Conservation (phyloP, 2,113 vertebrate species). For the Catharus minimus region DNA sequence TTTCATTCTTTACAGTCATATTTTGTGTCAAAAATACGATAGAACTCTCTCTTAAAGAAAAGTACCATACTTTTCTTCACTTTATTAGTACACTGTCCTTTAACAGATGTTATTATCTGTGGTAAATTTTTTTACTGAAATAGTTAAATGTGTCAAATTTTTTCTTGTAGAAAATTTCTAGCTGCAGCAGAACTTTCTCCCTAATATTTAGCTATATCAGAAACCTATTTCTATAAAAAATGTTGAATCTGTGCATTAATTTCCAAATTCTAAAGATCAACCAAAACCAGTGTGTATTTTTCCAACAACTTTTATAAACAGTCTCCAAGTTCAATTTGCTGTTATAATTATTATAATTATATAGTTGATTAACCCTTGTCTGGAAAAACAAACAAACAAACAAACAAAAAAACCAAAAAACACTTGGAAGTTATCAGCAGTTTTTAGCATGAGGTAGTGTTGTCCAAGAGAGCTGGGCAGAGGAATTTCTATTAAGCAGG, state of each 20-base stretch:
- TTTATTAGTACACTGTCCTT: background rate
- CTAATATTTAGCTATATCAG: background rate
- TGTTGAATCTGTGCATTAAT: background rate
- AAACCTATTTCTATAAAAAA: background rate
- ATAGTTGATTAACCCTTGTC: background rate
- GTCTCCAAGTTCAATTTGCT: background rate
- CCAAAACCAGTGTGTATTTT: background rate
- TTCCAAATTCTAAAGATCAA: background rate
- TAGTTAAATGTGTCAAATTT: background rate
- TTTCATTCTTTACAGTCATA: background rate
- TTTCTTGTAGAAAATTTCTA: background rate
- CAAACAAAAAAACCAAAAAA: background rate
- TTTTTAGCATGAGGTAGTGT: background rate
- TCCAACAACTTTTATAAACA: background rate
- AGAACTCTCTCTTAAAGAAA: background rate
- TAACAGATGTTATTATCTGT: background rate
- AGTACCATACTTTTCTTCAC: background rate
- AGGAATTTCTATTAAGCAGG: background rate
- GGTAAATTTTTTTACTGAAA: background rate
- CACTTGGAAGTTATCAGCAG: background rate
- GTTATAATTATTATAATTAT: background rate
- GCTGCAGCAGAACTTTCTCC: background rate
- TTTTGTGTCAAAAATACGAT: background rate
- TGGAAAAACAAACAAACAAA: background rate
- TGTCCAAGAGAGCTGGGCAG: background rate